Base-by-base conservation (phyloP, 2,797 vertebrate genomes). In the Pseudomugil gertrudae region DNA sequence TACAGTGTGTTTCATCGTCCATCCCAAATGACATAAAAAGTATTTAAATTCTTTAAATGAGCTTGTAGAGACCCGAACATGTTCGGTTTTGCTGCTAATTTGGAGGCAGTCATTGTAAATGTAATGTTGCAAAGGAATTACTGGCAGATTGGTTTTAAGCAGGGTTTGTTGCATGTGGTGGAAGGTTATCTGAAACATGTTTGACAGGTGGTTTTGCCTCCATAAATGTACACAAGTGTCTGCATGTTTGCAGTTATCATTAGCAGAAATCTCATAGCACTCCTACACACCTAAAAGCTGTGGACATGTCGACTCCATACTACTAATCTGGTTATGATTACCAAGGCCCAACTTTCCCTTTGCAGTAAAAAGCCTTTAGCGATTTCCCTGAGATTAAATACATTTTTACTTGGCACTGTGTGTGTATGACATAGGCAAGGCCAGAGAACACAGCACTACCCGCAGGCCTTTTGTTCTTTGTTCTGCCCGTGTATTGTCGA, bases 391-490 rank as follows among this genome's bases (percentile, higher is more conserved):
- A 59, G 36, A 79, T 62, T 57, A 67, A 59, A 69, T 57, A 55
- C 48, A 27, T 65, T 66, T 60, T 74, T 79, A 66, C 40, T 71
- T 77, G 58, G 58, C 72, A 70, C 35, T 13, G 53, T 51, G 61
- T 66, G 38, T 43, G 45, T 54, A 47, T 11, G 30, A 65, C 50
- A 62, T 47, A 76, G 62, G 57, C 55, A 74, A 32, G 66, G 57
- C 66, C 52, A 72, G 43, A 63, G 69, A 63, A 32, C 23, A 15
- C 52, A 32, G 56, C 52, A 62, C 58, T 27, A 7, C 43, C 63
- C 69, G 59, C 74, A 78, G 73, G 79, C 29, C 66, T 83, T 84
- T 83, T 86, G 81, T 88, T 85, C 66, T 55, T 66, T 60, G 21
- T 77, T 69, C 74, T 80, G 60, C 30, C 27, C 13, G 17, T 45